Evolutionary conservation across 2,888 invertebrate species (phyloP).

Genomic region (Oxytorus armatus): DNA sequence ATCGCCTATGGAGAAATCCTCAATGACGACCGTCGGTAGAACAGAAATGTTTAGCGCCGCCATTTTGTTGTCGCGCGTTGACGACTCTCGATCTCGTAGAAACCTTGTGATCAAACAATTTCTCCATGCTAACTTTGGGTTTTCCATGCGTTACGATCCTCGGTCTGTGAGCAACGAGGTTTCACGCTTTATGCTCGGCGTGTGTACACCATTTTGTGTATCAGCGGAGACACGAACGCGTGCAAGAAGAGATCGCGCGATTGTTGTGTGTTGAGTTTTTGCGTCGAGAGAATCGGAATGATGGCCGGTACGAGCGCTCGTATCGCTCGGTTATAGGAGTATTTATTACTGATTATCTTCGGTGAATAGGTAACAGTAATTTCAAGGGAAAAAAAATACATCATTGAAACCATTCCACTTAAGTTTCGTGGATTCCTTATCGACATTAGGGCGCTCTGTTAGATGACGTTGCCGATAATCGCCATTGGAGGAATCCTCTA

Average conservation of each 20-base stretch:
- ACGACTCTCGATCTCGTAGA: background rate
- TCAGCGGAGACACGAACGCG: constrained; percentile 5
- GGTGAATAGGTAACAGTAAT: background rate
- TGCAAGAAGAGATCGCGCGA: constrained; percentile 1
- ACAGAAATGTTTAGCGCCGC: background rate
- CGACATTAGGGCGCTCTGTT: background rate
- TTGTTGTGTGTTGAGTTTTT: background rate
- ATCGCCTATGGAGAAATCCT: background rate
- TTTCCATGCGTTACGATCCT: too few relatives aligned
- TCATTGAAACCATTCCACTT: background rate
- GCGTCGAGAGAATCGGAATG: background rate
- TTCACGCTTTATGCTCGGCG: too few relatives aligned
- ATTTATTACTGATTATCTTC: background rate
- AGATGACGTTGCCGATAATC: background rate
- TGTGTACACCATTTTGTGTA: background rate
- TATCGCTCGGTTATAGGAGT: background rate
- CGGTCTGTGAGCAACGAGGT: too few relatives aligned
- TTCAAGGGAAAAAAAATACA: background rate
- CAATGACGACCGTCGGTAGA: background rate
- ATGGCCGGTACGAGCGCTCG: constrained; percentile 11
- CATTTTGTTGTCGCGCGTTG: background rate
- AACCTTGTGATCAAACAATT: background rate
- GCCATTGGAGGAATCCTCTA: background rate
- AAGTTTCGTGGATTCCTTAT: constrained; percentile 1
- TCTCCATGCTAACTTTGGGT: too few relatives aligned